Evolutionary conservation across 2,888 invertebrate genomes (phyloP), one percentile per base, ranked within the genome.

Genomic region (Euphydryas editha): DNA sequence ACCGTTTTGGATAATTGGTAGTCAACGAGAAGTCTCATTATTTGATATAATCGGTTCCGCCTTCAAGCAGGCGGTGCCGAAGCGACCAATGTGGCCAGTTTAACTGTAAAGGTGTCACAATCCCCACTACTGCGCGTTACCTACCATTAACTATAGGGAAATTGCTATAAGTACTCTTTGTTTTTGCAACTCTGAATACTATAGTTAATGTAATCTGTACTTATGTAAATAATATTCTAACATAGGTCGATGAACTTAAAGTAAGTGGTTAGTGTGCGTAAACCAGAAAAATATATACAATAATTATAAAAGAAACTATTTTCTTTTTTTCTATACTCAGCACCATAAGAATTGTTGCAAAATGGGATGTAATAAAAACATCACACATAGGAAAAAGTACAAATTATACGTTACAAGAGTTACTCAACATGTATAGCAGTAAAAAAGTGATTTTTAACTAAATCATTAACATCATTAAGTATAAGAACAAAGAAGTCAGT

Each of bases 51-150:
- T 61, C 59, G 72, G 71, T 62, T 64, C 69, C 76, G 76, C 76
- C 76, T 73, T 67, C 64, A 46, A 58, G 67, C 67, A 73, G 75
- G 75, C 75, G 75, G 67, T 61, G 49, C 75, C 36, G 30, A 51
- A 49, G 30, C 63, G 68, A 69, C 75, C 75, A 75, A 74, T 75
- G 71, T 73, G 68, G 71, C 61, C 67, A 61, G 59, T 57, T 69
- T 71, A 75, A 76, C 75, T 73, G 73, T 73, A 69, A 64, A 60
- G 67, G 60, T 70, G 73, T 65, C 55, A 62, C 70, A 67, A 65
- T 70, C 73, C 72, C 72, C 76, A 56, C 75, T 64, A 72, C 47
- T 17, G 10, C 46, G 49, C 10, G 47, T 61, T 65, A 54, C 62
- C 58, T 64, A 65, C 42, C 17, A 59, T 62, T 59, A 62, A 56